These are phyloP conservation scores for Eidolon dupreanum DNA, from an alignment of 2,797 vertebrate genomes.

Conservation along the genomic window DNA sequence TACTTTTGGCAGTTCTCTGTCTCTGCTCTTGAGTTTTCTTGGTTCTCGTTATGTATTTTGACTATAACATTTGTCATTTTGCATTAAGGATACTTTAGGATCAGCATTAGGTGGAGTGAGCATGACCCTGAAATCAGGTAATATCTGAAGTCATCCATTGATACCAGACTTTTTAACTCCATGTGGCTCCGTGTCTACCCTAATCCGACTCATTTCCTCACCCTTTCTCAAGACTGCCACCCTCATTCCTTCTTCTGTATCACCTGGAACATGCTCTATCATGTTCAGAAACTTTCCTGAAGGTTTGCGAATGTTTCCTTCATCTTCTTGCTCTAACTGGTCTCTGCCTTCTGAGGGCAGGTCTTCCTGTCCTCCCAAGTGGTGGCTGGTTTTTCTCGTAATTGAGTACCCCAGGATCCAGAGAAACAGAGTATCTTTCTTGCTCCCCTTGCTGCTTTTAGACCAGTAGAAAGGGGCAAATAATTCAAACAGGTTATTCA, in stretches of 20 bases:
- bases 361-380: neutral
- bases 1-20: neutral
- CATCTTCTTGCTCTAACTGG: neutral
- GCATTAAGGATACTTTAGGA: neutral
- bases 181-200: neutral
- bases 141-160: neutral
- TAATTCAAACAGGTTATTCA: neutral
- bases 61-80: neutral
- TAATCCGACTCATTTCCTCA: neutral
- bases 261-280: neutral
- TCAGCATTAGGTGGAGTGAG: neutral
- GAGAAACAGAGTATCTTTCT: neutral
- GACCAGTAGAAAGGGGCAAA: neutral
- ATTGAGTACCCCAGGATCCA: neutral
- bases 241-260: neutral
- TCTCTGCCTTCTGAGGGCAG: neutral
- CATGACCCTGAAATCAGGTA: neutral
- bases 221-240: neutral
- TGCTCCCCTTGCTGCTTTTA: neutral
- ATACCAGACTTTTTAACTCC: neutral
- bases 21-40: neutral
- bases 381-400: neutral
- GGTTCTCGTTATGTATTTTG: neutral
- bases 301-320: neutral
- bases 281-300: neutral